These are phyloP conservation scores for Meiosimyza decipiens DNA, from an alignment of 2,888 invertebrate species.

Conservation along the genomic window DNA sequence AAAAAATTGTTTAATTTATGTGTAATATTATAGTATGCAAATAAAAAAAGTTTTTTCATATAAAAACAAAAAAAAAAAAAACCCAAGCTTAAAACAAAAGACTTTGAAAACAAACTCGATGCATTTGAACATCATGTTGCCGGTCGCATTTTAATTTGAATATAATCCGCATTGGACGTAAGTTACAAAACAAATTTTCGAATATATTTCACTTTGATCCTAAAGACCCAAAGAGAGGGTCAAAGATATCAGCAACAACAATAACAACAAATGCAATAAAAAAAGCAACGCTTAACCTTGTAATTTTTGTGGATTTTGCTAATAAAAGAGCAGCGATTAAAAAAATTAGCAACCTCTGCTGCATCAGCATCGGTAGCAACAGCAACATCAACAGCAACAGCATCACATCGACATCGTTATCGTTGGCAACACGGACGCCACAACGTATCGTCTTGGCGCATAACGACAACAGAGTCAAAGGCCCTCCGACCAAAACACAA, in stretches of 20 bases:
- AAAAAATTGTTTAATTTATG: no score
- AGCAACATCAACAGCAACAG: conserved; percentile 34
- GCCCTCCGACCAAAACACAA: conserved; percentile 11
- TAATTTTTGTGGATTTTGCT: conserved; percentile 38
- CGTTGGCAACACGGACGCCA: conserved; percentile 18
- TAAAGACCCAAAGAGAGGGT: no score
- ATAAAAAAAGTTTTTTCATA: no score
- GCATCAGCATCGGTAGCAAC: no score
- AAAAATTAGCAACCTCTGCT: conserved; percentile 44
- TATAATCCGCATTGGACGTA: conserved; percentile 6
- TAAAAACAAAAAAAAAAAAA: no score
- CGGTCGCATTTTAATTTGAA: conserved; percentile 9
- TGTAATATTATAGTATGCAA: no score
- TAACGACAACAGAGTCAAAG: conserved; percentile 23
- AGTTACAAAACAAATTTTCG: not conserved
- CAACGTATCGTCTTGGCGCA: no score
- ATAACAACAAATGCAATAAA: conserved; percentile 7
- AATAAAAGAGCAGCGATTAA: conserved; percentile 44
- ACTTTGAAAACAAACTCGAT: conserved; percentile 21
- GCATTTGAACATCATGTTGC: not conserved
- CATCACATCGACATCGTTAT: not conserved
- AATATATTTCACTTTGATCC: not conserved
- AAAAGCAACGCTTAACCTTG: conserved; percentile 26
- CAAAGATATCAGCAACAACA: conserved; percentile 28
- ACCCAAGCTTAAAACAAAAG: not conserved